phyloP scores from a whole-genome alignment of 2,888 invertebrate genomes.

The Platycheirus albimanus region DNA sequence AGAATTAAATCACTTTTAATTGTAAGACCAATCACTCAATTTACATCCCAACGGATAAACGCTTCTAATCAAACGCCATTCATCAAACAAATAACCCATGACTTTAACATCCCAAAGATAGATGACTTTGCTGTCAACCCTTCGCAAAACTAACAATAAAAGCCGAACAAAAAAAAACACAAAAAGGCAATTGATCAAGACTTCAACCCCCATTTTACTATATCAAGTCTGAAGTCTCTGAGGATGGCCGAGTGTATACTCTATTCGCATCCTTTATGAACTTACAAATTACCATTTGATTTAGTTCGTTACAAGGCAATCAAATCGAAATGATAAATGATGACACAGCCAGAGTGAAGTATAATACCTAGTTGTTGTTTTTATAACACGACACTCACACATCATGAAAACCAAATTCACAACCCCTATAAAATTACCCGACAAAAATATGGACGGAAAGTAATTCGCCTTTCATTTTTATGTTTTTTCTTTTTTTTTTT shows the following conservation, averaged over 20 bases:
- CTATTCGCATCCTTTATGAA: slow-evolving; percentile 71
- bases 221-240: background rate
- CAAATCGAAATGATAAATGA: slow-evolving; percentile 77
- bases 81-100: slow-evolving; percentile 61
- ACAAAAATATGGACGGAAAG: slow-evolving; percentile 61
- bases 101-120: slow-evolving; percentile 62
- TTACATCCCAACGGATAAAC: slow-evolving; percentile 37
- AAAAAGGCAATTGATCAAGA: slow-evolving; percentile 67
- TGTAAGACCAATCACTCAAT: slow-evolving; percentile 47
- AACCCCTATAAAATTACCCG: slow-evolving; percentile 67
- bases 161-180: slow-evolving; percentile 8
- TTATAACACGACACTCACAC: slow-evolving; percentile 9
- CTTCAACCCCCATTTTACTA: slow-evolving; percentile 58
- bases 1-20: slow-evolving; percentile 43
- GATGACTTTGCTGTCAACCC: slow-evolving; percentile 64
- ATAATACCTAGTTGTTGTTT: slow-evolving; percentile 46
- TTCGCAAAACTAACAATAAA: slow-evolving; percentile 53
- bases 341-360: slow-evolving; percentile 54
- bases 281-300: slow-evolving; percentile 76
- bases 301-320: slow-evolving; percentile 76
- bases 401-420: slow-evolving; percentile 43
- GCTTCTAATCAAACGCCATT: slow-evolving; percentile 62
- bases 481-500: slow-evolving; percentile 41
- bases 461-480: slow-evolving; percentile 29
- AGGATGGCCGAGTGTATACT: slow-evolving; percentile 15